These are phyloP conservation scores for Hydrochoerus hydrochaeris DNA, from an alignment of 2,113 vertebrate genomes.

Conservation along the genomic window DNA sequence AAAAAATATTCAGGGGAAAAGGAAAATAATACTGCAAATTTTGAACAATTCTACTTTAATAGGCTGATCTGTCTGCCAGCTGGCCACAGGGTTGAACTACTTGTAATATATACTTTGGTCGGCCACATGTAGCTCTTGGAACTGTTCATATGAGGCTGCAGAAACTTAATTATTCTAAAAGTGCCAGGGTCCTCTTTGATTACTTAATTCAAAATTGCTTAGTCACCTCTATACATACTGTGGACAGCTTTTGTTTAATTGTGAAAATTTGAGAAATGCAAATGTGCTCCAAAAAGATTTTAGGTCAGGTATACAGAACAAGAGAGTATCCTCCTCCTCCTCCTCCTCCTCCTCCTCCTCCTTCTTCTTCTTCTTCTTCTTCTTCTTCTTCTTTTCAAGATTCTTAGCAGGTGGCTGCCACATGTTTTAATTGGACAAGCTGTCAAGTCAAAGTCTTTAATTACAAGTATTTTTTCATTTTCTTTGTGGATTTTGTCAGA, in stretches of 20 bases:
- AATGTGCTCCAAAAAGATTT: conserved; percentile 35
- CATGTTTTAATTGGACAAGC: conserved; percentile 73
- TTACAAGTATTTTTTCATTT: conserved; percentile 65
- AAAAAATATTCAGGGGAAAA: conserved; percentile 79
- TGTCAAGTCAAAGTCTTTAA: conserved; percentile 51
- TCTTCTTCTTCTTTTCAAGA: neutral
- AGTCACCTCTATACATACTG: conserved; percentile 83
- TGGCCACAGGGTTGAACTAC: conserved; percentile 82
- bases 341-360: too few relatives aligned
- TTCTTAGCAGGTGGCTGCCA: conserved; percentile 70
- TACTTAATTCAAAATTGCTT: conserved; percentile 85
- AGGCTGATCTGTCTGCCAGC: conserved; percentile 85
- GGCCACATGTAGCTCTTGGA: conserved; percentile 86
- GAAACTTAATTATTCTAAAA: conserved; percentile 86
- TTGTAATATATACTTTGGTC: conserved; percentile 85
- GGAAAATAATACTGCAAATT: conserved; percentile 86
- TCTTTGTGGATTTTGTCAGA: conserved; percentile 53
- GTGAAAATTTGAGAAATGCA: conserved; percentile 63
- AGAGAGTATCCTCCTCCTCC: conserved; percentile 28
- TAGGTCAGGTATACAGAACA: conserved; percentile 66
- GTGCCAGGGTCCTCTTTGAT: conserved; percentile 80
- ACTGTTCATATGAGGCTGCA: conserved; percentile 83
- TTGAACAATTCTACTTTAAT: conserved; percentile 86
- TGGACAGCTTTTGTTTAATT: conserved; percentile 73
- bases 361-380: too few relatives aligned